A percentile compares a stretch with the other conserved stretches of the same genome.
These are phyloP conservation scores for Temnothorax ravouxi DNA, from an alignment of 2,888 invertebrate species.

Conservation along the genomic window DNA sequence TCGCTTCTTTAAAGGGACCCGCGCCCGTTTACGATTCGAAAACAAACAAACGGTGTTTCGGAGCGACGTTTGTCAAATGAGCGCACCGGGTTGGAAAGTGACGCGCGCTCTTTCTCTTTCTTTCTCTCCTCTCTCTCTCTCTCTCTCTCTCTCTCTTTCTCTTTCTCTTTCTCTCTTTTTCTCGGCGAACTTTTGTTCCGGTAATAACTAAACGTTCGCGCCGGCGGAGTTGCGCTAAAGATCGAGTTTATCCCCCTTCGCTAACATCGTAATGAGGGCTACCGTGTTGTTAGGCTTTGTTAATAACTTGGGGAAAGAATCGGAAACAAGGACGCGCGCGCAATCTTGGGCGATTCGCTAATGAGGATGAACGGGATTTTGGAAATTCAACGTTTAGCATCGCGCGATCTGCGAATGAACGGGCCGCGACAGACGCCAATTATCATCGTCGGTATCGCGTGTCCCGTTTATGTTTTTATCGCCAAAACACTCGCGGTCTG, in stretches of 20 bases:
- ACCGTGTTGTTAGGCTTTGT: conserved; percentile 30
- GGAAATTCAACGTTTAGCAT: neutral
- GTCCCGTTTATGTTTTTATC: neutral
- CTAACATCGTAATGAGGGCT: neutral
- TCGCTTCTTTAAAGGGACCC: neutral
- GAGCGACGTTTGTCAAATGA: neutral
- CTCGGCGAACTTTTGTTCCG: conserved; percentile 22
- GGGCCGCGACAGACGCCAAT: neutral
- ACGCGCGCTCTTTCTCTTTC: conserved; percentile 9
- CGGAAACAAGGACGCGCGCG: conserved; percentile 3
- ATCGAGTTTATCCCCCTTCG: conserved; percentile 25
- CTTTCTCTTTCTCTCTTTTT: neutral
- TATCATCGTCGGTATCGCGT: neutral
- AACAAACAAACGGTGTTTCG: conserved; percentile 11
- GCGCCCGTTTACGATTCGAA: neutral
- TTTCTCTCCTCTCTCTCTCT: neutral
- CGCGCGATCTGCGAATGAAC: neutral
- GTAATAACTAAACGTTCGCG: neutral
- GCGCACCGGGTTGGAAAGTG: neutral
- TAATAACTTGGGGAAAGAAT: conserved; percentile 33
- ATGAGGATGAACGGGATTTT: conserved; percentile 12
- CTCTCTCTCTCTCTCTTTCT: neutral
- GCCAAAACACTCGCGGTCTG: neutral
- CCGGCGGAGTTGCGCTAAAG: conserved; percentile 8
- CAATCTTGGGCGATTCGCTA: conserved; percentile 20